A percentile compares a stretch with the other conserved stretches of the same genome.
Conservation (phyloP, 2,113 vertebrate genomes). For the Cromileptes altivelis region DNA sequence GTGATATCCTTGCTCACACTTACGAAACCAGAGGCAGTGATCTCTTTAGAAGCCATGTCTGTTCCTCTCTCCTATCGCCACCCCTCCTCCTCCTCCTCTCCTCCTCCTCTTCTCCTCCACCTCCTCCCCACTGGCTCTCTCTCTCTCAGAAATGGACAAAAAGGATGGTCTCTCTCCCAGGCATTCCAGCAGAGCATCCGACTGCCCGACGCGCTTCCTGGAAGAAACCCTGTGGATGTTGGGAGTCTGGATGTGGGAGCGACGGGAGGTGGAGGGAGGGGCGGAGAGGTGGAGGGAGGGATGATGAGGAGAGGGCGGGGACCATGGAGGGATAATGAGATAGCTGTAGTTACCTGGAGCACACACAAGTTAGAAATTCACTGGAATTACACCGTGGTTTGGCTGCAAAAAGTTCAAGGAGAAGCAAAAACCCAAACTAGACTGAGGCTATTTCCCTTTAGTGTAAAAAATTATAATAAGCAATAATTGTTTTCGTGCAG, state of each 20-base stretch:
- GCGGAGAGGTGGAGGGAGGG: slow-evolving; percentile 12
- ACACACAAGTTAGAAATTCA: not conserved
- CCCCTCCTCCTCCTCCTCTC: slow-evolving; percentile 54
- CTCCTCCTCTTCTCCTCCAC: slow-evolving; percentile 1
- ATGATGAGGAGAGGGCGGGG: slow-evolving; percentile 43
- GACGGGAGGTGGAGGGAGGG: slow-evolving; percentile 34
- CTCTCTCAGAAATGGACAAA: slow-evolving; percentile 68
- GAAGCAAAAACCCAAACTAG: not conserved
- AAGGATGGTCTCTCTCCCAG: slow-evolving; percentile 77
- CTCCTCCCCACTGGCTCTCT: slow-evolving; percentile 31
- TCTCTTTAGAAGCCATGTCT: slow-evolving; percentile 86
- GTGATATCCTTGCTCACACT: slow-evolving; percentile 82
- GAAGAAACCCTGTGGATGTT: slow-evolving; percentile 63
- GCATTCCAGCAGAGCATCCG: slow-evolving; percentile 87
- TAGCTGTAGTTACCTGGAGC: slow-evolving; percentile 57
- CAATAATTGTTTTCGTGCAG: not conserved
- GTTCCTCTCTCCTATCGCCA: slow-evolving; percentile 61
- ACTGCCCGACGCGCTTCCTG: slow-evolving; percentile 80
- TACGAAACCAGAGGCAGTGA: slow-evolving; percentile 78
- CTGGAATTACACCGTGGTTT: not conserved
- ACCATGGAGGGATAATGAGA: slow-evolving; percentile 50
- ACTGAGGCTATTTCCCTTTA: too few relatives aligned
- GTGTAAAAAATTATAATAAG: not conserved
- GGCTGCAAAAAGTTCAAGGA: not conserved
- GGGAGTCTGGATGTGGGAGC: slow-evolving; percentile 59